Evolutionary conservation across 2,888 invertebrate genomes (phyloP), one percentile per base, ranked within the genome.

Genomic region (Drosophila lacicola): DNA sequence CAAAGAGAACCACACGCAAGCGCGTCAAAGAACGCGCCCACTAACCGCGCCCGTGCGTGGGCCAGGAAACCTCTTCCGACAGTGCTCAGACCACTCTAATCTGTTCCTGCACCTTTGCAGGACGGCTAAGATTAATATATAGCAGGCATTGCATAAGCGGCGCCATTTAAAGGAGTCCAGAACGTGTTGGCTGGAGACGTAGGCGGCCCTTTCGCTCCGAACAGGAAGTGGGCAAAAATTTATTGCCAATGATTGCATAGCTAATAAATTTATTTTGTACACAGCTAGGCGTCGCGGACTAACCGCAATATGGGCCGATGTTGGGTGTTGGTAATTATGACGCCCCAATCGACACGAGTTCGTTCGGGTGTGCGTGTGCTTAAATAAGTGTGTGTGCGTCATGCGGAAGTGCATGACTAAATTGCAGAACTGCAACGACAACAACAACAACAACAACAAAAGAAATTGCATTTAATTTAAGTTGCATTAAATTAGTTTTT

Each of bases 251-350:
- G 82, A 84, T 80, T 78, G 82, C 76, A 76, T 65, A 82, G 80
- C 78, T 82, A 88, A 87, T 87, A 84, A 84, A 85, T 85, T 82
- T 68, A 77, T 70, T 79, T 83, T 77, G 68, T 77, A 72, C 80
- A 70, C 69, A 60, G 47, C 67, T 39, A 63, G 68, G 61, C 41
- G 36, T 45, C 65, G 58, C 58, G 39, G 36, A 10, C 47, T 65
- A 29, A 44, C 53, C 14, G 37, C 50, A 47, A 13, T 6, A 42
- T 44, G 42, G 49, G 46, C 47, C 34, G 29, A 44, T 42, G 51
- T 45, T 45, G 60, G 60, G 55, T 69, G 66, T 56, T 72, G 51
- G 73, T 73, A 87, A 80, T 84, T 87, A 84, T 85, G 85, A 85
- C 80, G 70, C 73, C 46, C 53, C 69, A 61, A 69, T 64, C 61